Conservation (phyloP, 2,113 vertebrate species). For the Lutjanus erythropterus region DNA sequence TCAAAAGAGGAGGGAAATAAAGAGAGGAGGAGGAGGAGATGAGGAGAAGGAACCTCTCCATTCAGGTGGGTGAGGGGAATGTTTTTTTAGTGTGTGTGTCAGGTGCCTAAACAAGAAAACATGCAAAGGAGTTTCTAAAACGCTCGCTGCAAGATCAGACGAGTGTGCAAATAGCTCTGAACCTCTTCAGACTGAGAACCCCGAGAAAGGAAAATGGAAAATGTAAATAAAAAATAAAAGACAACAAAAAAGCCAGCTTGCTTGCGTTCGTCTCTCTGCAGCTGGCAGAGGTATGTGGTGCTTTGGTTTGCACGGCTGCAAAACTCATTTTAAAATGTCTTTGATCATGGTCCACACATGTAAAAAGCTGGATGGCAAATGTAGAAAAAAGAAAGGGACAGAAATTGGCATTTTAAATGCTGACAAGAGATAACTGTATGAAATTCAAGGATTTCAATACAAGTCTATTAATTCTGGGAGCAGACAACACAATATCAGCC, state of each 20-base stretch:
- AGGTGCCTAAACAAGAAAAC: slow-evolving; percentile 39
- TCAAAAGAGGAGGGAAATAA: slow-evolving; percentile 10
- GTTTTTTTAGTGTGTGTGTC: not conserved
- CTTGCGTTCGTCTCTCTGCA: slow-evolving; percentile 29
- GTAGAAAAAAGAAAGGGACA: not conserved
- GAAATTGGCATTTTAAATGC: not conserved
- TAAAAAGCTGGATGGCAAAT: not conserved
- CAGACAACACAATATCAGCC: not conserved
- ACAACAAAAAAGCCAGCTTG: not conserved
- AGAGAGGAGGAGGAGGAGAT: slow-evolving; percentile 16
- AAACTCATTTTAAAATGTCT: slow-evolving; percentile 26
- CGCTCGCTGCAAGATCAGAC: slow-evolving; percentile 8
- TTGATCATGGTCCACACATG: slow-evolving; percentile 20
- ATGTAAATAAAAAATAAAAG: slow-evolving; percentile 28
- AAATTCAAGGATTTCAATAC: not conserved
- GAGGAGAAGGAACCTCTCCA: not conserved
- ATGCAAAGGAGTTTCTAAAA: slow-evolving; percentile 14
- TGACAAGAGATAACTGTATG: not conserved
- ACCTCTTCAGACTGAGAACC: not conserved
- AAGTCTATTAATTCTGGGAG: not conserved
- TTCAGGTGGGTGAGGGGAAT: slow-evolving; percentile 41
- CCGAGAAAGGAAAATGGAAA: not conserved
- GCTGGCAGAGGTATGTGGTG: slow-evolving; percentile 15
- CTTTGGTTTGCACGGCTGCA: slow-evolving; percentile 13
- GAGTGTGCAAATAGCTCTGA: slow-evolving; percentile 9